phyloP scores from a whole-genome alignment of 2,113 vertebrate genomes.

The Ammospiza nelsoni region DNA sequence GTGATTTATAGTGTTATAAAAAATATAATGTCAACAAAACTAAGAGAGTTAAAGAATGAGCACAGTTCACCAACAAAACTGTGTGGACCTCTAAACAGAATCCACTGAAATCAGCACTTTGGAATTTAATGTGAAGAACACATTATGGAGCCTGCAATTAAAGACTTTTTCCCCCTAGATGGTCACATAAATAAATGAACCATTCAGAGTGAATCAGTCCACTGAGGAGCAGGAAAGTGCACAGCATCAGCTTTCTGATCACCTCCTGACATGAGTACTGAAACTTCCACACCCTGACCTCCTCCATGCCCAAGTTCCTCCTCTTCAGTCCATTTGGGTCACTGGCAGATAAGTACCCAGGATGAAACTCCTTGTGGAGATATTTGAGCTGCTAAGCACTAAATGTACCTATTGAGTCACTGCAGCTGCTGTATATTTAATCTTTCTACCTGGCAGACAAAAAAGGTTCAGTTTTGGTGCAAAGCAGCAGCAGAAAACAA shows the following conservation, averaged over 20 bases:
- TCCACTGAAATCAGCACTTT: slow-evolving; percentile 69
- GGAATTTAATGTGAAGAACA: slow-evolving; percentile 69
- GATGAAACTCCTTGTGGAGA: slow-evolving; percentile 36
- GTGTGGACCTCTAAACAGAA: slow-evolving; percentile 66
- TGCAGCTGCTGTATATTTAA: neutral
- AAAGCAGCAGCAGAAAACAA: neutral
- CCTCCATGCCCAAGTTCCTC: slow-evolving; percentile 2
- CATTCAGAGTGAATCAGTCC: slow-evolving; percentile 67
- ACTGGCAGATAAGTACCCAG: neutral
- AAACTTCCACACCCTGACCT: slow-evolving; percentile 11
- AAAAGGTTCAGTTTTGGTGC: neutral
- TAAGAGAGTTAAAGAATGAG: slow-evolving; percentile 11
- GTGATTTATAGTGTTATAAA: neutral
- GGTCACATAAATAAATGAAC: slow-evolving; percentile 72
- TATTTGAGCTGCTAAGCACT: slow-evolving; percentile 2
- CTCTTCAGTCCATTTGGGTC: slow-evolving; percentile 39
- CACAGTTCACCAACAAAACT: slow-evolving; percentile 43
- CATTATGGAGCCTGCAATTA: slow-evolving; percentile 69
- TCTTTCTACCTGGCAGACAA: neutral
- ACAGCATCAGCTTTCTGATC: slow-evolving; percentile 45
- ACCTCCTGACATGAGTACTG: neutral
- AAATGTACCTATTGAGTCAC: neutral
- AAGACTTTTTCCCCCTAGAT: slow-evolving; percentile 68
- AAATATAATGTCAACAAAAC: neutral
- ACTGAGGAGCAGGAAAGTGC: slow-evolving; percentile 56